Conservation (phyloP, 2,113 vertebrate genomes). For the Rhadina sibilatrix region DNA sequence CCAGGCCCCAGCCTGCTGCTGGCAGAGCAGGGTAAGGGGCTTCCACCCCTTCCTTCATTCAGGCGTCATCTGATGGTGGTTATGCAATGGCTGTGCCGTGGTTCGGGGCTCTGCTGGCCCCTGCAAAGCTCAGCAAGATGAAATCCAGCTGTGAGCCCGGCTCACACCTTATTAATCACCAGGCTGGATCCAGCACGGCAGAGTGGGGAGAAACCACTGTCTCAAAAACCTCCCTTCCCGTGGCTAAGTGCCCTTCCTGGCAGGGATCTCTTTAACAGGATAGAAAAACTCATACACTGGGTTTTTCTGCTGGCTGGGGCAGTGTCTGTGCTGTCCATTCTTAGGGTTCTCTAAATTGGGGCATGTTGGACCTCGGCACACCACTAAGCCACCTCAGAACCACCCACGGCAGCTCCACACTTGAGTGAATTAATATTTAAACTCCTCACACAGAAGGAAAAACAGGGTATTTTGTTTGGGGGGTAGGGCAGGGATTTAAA, state of each 20-base stretch:
- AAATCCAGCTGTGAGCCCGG: constrained; percentile 27
- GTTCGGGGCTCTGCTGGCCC: neutral
- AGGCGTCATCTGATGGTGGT: neutral
- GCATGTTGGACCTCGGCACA: fast-evolving
- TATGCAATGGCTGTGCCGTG: neutral
- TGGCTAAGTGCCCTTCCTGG: neutral
- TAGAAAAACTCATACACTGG: neutral
- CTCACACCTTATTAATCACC: constrained; percentile 54
- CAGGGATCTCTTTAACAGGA: neutral
- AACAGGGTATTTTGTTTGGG: neutral
- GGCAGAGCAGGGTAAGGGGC: neutral
- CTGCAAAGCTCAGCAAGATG: neutral
- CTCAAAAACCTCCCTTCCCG: neutral
- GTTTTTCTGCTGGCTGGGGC: neutral
- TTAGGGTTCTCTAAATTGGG: neutral
- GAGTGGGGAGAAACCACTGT: constrained; percentile 16
- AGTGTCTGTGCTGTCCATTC: neutral
- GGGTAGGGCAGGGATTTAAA: neutral
- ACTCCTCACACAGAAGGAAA: neutral
- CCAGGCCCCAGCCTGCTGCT: neutral
- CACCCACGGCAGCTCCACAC: neutral
- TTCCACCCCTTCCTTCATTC: neutral
- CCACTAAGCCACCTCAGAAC: neutral
- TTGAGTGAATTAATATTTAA: neutral
- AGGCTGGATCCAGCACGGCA: neutral